Evolutionary conservation across 2,797 vertebrate genomes (phyloP).

Genomic region (Lutjanus argentimaculatus): DNA sequence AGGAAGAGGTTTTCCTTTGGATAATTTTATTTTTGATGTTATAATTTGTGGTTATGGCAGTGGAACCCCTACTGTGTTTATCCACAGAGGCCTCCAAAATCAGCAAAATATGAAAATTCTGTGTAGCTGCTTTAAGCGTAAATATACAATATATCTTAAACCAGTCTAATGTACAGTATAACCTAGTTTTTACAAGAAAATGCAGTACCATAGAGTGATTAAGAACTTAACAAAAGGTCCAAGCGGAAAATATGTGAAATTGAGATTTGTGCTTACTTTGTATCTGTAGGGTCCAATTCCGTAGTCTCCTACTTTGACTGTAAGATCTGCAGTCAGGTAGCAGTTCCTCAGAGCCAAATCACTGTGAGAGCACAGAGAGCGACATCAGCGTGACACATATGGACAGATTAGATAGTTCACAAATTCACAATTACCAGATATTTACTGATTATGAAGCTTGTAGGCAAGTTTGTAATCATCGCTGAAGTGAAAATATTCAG

Average conservation of each 20-base stretch:
- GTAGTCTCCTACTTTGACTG: conserved; percentile 97
- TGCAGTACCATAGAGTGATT: neutral
- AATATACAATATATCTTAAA: neutral
- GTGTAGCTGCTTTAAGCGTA: neutral
- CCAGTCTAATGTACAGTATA: neutral
- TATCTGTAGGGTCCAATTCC: conserved; percentile 94
- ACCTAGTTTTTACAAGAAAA: neutral
- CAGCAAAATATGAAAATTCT: no score
- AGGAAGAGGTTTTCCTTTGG: no score
- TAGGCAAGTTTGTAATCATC: neutral
- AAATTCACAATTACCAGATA: conserved; percentile 4
- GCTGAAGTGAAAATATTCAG: neutral
- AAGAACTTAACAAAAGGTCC: neutral
- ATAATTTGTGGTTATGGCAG: no score
- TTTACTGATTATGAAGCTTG: neutral
- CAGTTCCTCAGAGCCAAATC: conserved; percentile 97
- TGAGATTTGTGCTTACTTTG: conserved; percentile 87
- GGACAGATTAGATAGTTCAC: neutral
- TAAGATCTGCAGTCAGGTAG: conserved; percentile 95
- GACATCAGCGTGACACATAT: conserved; percentile 4
- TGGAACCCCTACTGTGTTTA: no score
- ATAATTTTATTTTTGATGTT: no score
- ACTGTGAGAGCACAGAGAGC: conserved; percentile 77
- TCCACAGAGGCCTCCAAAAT: no score
- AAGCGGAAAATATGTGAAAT: neutral